phyloP scores from a whole-genome alignment of 2,113 vertebrate genomes.

The Aviceda subcristata region DNA sequence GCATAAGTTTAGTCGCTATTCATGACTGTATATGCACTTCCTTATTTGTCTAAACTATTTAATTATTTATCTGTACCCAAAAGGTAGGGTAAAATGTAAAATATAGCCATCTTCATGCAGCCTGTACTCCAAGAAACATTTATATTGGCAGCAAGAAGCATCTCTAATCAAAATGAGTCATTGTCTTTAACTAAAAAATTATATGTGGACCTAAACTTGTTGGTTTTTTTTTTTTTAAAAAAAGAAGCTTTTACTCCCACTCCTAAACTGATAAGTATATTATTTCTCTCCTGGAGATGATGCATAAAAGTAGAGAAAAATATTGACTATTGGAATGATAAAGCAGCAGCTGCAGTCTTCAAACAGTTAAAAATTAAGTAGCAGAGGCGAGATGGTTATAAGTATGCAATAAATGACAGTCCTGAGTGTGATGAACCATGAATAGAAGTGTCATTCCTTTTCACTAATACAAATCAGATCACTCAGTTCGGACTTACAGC shows the following conservation, averaged over 20 bases:
- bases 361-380: neutral
- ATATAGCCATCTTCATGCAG: neutral
- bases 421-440: neutral
- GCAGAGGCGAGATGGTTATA: neutral
- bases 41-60: neutral
- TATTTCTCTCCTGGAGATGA: neutral
- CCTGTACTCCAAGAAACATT: neutral
- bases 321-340: neutral
- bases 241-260: neutral
- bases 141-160: neutral
- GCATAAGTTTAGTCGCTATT: neutral
- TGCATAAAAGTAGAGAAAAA: neutral
- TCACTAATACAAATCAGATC: neutral
- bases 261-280: neutral
- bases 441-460: neutral
- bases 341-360: neutral
- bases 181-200: neutral
- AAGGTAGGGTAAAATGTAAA: neutral
- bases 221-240: neutral
- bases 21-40: neutral
- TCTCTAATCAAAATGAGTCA: neutral
- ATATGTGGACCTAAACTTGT: neutral
- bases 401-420: neutral
- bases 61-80: slow-evolving; percentile 6
- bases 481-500: neutral